A percentile compares a stretch with the other conserved stretches of the same genome.
Evolutionary conservation across 2,888 invertebrate species (phyloP).

Genomic region (Cotesia congregata): DNA sequence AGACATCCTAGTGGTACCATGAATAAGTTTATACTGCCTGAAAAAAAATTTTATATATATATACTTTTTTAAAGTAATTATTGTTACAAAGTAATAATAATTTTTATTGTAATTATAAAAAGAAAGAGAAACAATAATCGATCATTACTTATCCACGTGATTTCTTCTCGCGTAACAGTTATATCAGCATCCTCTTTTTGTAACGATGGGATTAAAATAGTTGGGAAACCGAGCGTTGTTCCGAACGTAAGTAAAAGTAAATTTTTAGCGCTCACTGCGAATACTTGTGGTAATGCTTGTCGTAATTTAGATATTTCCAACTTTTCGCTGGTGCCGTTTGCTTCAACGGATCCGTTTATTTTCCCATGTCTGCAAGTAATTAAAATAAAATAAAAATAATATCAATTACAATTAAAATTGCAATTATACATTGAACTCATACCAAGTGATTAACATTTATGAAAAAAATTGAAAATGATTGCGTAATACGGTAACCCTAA

Average conservation of each 20-base stretch:
- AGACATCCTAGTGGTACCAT: constrained; percentile 86
- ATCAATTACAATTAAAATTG: too few species aligned
- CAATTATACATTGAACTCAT: too few species aligned
- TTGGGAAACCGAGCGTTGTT: constrained; percentile 85
- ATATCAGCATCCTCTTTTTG: constrained; percentile 68
- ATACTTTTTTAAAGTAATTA: constrained; percentile 3
- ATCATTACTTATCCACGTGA: constrained; percentile 66
- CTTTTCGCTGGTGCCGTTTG: constrained; percentile 53
- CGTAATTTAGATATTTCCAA: constrained; percentile 57
- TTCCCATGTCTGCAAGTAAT: constrained; percentile 49
- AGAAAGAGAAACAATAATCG: not conserved
- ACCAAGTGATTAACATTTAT: not conserved
- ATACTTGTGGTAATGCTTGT: constrained; percentile 78
- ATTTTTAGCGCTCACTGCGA: constrained; percentile 88
- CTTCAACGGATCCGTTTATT: constrained; percentile 45
- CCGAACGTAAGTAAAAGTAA: constrained; percentile 83
- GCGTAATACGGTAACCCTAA: not conserved
- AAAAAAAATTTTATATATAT: constrained; percentile 46
- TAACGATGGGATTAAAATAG: constrained; percentile 84
- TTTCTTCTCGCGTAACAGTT: constrained; percentile 58
- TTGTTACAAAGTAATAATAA: too few species aligned
- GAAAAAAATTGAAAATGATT: not conserved
- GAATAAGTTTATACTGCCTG: constrained; percentile 85
- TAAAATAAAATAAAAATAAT: not conserved
- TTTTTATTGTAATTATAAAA: not conserved